Evolutionary conservation across 1,140 invertebrate species (phyloP), one percentile per base, ranked within the genome.

Genomic region (Nasonia giraulti): DNA sequence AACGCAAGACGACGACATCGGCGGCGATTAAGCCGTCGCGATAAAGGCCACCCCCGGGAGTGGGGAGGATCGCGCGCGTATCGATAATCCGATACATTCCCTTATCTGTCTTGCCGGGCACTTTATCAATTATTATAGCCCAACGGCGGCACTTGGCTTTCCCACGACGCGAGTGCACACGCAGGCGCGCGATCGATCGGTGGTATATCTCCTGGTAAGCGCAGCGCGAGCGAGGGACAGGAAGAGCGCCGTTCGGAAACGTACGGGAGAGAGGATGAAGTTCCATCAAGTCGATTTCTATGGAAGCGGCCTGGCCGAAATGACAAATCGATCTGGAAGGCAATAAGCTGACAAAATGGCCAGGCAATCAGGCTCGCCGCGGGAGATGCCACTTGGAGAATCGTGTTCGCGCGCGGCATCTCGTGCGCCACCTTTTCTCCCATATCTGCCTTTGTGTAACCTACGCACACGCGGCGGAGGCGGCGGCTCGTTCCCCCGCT

Each of bases 281-380:
- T 23, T 31, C 33, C 79, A 84, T 86, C 87, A 83, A 80, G 84
- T 87, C 83, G 86, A 86, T 89, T 87, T 89, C 88, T 88, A 87
- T 87, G 85, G 87, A 86, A 85, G 75, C 27, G 27, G 27, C 55
- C 8, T 23, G 17, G 74, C 83, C 82, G 82, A 86, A 89, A 89
- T 89, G 90, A 90, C 90, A 89, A 90, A 90, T 89, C 87, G 88
- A 90, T 88, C 85, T 88, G 86, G 84, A 86, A 86, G 86, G 88
- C 88, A 90, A 89, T 90, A 90, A 90, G 87, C 88, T 89, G 88
- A 89, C 88, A 89, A 90, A 89, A 90, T 87, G 87, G 87, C 80
- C 86, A 84, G 83, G 89, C 87, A 90, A 89, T 90, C 89, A 89
- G 87, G 82, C 84, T 88, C 89, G 44, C 89, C 82, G 85, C 89